Evolutionary conservation across 1,140 invertebrate species (phyloP), one percentile per base, ranked within the genome.

Genomic region (Rhopalosiphum padi): DNA sequence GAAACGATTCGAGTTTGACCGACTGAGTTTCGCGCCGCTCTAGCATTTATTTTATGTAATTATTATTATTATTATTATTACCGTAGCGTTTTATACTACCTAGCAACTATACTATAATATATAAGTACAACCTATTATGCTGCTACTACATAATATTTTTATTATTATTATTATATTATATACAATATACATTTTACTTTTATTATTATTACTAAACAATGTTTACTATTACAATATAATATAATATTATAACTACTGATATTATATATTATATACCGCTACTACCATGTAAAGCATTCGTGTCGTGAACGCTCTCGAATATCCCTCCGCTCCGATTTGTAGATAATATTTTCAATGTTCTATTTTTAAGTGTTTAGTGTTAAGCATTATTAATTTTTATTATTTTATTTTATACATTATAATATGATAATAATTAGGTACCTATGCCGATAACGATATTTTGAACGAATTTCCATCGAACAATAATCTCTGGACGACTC

Each of bases 171-270:
- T 77, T 77, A 30, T 30, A 68, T 68, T 68, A 68, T n/a, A 77
- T n/a, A 51, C 15, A 11, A 77, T 77, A 77, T 77, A 18, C 60
- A 77, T 77, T 77, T n/a, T 77, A 77, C 60, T n/a, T 77, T 77
- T 77, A 77, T 6, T 77, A 77, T 77, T 77, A n/a, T 77, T 77
- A 77, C 60, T 77, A 21, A n/a, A 77, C 30, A 77, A 77, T 77
- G 60, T 77, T 77, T 77, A 77, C 60, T 77, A n/a, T 77, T 77
- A n/a, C 30, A 18, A n/a, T 77, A 77, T n/a, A 68, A 68, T 30
- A n/a, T 77, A 77, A n/a, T 77, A 77, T 77, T 68, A 68, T 68
- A n/a, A n/a, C 60, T n/a, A 77, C 60, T 77, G 60, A 77, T 77
- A 77, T 46, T 7, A 11, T 46, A 68, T 23, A 68, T 68, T n/a